Evolutionary conservation across 1,140 invertebrate genomes (phyloP), one percentile per base, ranked within the genome.

Genomic region (Pristionchus pacificus): DNA sequence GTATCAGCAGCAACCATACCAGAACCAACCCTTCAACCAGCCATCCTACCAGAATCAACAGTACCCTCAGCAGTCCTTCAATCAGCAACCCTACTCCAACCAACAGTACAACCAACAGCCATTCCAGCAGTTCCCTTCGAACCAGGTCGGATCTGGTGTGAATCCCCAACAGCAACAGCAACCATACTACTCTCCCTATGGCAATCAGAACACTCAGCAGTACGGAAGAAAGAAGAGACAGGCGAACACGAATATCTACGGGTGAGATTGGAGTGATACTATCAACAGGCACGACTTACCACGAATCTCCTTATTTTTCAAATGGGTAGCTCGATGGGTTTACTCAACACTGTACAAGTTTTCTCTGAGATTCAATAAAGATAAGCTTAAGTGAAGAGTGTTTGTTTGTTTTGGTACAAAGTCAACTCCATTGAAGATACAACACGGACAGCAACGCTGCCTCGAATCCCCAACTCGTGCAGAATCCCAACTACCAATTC

Each of bases 401-500:
- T n/a, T n/a, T n/a, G n/a, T n/a, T n/a, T n/a, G n/a, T n/a, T n/a
- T n/a, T n/a, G n/a, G n/a, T n/a, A n/a, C n/a, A n/a, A n/a, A n/a
- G n/a, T n/a, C n/a, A n/a, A n/a, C n/a, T n/a, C n/a, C n/a, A n/a
- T n/a, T n/a, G 6, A 6, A 49, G 38, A 49, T 49, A 49, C 38
- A 19, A 49, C 38, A 49, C 38, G 6, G n/a, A n/a, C n/a, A n/a
- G n/a, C n/a, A 49, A 49, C 38, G 19, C 6, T 49, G 38, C 38
- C 6, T 49, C 38, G 6, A 6, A 49, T 6, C 38, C 38, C 19
- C 19, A 6, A 6, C n/a, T 66, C 28, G 65, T 66, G n/a, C n/a
- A 38, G 14, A 75, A 75, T 49, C 74, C 74, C n/a, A 75, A 75
- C 59, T 75, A 75, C 33, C 74, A 70, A 38, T 75, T 76, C 63